These are phyloP conservation scores for Eremobia ochroleuca DNA, from an alignment of 2,888 invertebrate genomes.

Conservation along the genomic window DNA sequence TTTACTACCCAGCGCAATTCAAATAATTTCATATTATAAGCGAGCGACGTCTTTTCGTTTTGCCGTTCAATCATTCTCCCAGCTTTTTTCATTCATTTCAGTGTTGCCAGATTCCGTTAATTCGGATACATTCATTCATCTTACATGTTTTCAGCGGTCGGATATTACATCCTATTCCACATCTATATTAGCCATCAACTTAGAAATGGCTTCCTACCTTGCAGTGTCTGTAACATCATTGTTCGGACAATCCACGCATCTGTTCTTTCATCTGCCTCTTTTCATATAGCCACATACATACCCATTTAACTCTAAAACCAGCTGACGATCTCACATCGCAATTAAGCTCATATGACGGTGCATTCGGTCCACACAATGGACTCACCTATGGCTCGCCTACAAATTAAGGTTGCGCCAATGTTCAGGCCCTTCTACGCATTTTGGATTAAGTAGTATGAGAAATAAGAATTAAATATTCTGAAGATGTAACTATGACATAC, in stretches of 20 bases:
- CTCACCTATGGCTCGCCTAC: conserved; percentile 26
- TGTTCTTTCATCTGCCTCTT: background rate
- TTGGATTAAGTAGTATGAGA: conserved; percentile 37
- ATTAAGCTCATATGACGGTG: conserved; percentile 12
- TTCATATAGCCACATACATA: background rate
- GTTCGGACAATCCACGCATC: no score
- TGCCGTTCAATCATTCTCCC: background rate
- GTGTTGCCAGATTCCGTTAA: background rate
- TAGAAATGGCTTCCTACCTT: background rate
- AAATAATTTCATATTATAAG: background rate
- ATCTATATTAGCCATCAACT: background rate
- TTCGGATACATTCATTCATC: no score
- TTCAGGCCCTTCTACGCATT: conserved; percentile 26
- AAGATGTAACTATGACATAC: background rate
- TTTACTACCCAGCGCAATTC: no score
- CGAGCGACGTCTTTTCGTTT: background rate
- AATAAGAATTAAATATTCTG: conserved; percentile 13
- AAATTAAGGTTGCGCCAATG: conserved; percentile 39
- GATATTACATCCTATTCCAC: no score
- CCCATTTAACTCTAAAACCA: no score
- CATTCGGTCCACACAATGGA: conserved; percentile 44
- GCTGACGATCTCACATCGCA: background rate
- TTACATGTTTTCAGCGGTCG: no score
- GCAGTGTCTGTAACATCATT: background rate
- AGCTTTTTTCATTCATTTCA: background rate